Evolutionary conservation across 2,113 vertebrate species (phyloP).

Genomic region (Puntigrus tetrazona): DNA sequence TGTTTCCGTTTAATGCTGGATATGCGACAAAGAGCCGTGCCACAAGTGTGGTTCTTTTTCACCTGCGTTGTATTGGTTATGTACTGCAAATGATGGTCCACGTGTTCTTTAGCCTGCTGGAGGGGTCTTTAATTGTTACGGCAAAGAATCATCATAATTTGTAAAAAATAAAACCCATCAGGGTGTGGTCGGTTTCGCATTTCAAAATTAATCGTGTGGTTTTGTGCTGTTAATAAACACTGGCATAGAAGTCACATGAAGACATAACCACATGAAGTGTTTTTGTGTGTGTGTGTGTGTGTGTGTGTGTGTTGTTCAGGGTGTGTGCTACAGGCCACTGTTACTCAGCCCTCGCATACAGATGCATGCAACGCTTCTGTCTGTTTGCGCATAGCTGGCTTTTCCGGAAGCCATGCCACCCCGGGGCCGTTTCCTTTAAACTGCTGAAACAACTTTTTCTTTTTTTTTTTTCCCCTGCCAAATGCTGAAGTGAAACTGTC

Average conservation of each 20-base stretch:
- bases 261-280: slow-evolving; percentile 21
- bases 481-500: slow-evolving; percentile 55
- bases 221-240: slow-evolving; percentile 55
- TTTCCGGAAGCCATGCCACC: slow-evolving; percentile 55
- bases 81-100: neutral
- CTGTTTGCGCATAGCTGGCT: slow-evolving; percentile 56
- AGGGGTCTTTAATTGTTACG: neutral
- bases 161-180: slow-evolving; percentile 31
- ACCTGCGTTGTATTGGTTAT: neutral
- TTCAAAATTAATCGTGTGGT: slow-evolving; percentile 53
- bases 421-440: slow-evolving; percentile 51
- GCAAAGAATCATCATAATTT: neutral
- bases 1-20: neutral
- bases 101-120: neutral
- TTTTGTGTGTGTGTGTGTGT: slow-evolving; percentile 36
- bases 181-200: slow-evolving; percentile 37
- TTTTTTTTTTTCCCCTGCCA: slow-evolving; percentile 4
- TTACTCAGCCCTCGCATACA: slow-evolving; percentile 12
- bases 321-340: slow-evolving; percentile 55
- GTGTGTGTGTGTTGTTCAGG: slow-evolving; percentile 53
- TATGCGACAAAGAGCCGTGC: neutral
- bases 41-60: neutral
- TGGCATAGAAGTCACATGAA: slow-evolving; percentile 50
- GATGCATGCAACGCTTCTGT: slow-evolving; percentile 40
- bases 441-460: slow-evolving; percentile 55